Base-by-base conservation (phyloP, 35 echinoderm and acorn worm species). In the Strongylocentrotus purpuratus region DNA sequence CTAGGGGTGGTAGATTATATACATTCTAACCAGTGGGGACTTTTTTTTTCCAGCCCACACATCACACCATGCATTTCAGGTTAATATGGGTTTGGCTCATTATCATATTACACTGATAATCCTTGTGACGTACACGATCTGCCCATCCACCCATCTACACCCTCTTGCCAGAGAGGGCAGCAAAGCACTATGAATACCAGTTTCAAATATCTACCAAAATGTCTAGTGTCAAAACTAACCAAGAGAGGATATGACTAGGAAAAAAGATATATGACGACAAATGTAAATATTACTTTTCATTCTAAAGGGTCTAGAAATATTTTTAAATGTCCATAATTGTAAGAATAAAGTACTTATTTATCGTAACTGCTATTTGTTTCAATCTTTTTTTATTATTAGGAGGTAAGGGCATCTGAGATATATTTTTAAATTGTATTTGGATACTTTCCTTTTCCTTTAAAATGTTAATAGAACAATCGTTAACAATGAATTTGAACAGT, bases 61-160 rank as follows among this genome's bases (percentile, higher is more conserved):
- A 78, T 78, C 65, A 78, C 65, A 78, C 3, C 18, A 8, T 78
- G 20, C 28, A 78, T 78, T 78, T n/a, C 20, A n/a, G 65, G 5
- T 28, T n/a, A 78, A 78, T 78, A 78, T 78, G 65, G 65, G 65
- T 78, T 78, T 78, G 65, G 65, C 65, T 78, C 65, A 78, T 78
- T 78, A 78, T 78, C 65, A 78, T 78, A 78, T n/a, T 78, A 78
- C 65, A 78, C 22, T 78, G 65, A 78, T 78, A 78, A 78, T 78
- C 65, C 65, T 78, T 78, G 65, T 78, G 65, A 78, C 65, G 65
- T 78, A 78, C 65, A 78, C 65, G 20, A 78, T 78, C 22, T 78
- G 25, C 65, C 65, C 18, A 78, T 78, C 65, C 65, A 78, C 65
- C 65, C 65, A 78, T n/a, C 22, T 78, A 22, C 20, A 78, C 22